A percentile compares a stretch with the other conserved stretches of the same genome.
phyloP scores from a whole-genome alignment of 2,113 vertebrate species.

The Symphodus melops region DNA sequence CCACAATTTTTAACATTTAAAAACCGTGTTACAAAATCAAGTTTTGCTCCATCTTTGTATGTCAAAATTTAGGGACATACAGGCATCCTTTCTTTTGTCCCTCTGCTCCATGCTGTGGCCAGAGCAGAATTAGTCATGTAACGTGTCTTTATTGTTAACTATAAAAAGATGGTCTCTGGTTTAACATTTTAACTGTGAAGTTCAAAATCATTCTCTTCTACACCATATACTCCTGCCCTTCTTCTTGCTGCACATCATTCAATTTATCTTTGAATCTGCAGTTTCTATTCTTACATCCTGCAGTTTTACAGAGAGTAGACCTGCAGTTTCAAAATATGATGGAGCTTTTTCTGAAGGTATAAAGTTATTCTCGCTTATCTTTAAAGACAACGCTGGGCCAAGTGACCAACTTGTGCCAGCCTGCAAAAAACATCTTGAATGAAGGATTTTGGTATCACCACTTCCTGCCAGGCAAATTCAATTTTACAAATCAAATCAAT shows the following conservation, averaged over 20 bases:
- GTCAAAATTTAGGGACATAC: background rate
- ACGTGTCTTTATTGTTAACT: too few species aligned
- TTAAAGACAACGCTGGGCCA: too few species aligned
- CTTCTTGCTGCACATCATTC: background rate
- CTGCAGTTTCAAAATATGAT: too few species aligned
- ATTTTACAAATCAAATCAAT: slow-evolving; percentile 39
- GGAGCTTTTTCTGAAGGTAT: background rate
- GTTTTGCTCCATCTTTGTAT: background rate
- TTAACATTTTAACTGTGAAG: too few species aligned
- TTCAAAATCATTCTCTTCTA: too few species aligned
- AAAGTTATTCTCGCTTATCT: background rate
- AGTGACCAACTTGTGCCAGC: too few species aligned
- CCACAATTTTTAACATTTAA: background rate
- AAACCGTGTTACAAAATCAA: too few species aligned
- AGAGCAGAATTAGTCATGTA: background rate
- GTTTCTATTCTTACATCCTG: background rate
- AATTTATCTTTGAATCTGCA: background rate
- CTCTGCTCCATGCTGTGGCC: too few species aligned
- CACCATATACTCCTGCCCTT: background rate
- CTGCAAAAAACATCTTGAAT: background rate
- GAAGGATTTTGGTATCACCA: background rate
- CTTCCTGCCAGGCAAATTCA: slow-evolving; percentile 21
- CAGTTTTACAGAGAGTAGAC: background rate
- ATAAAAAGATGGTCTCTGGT: too few species aligned
- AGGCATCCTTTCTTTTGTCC: too few species aligned